Conservation (phyloP, 2,113 vertebrate genomes). For the Oncorhynchus masou region DNA sequence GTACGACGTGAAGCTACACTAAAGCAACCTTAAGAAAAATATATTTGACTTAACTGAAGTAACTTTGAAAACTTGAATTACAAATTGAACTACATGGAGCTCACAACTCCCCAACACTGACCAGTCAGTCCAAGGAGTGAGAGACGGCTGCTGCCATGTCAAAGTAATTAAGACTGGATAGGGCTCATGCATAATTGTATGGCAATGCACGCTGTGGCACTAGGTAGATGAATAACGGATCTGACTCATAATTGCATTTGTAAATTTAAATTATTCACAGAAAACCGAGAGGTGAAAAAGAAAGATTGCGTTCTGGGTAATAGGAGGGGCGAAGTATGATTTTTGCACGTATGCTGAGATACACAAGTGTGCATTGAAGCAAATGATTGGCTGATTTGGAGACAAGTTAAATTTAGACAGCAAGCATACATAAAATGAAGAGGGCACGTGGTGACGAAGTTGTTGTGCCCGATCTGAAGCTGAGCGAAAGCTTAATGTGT, state of each 20-base stretch:
- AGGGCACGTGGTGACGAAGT: neutral
- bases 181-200: constrained; percentile 66
- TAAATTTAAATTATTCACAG: constrained; percentile 70
- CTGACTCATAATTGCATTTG: constrained; percentile 76
- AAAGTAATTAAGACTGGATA: constrained; percentile 69
- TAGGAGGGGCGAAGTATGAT: neutral
- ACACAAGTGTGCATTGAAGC: neutral
- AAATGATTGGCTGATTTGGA: neutral
- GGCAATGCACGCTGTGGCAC: constrained; percentile 46
- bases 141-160: constrained; percentile 25
- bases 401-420: neutral
- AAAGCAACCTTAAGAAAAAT: too few species aligned
- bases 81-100: too few species aligned
- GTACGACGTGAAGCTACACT: too few species aligned
- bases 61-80: too few species aligned
- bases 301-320: constrained; percentile 37
- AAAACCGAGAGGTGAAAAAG: constrained; percentile 35
- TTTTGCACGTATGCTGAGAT: neutral
- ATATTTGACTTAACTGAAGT: too few species aligned
- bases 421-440: neutral
- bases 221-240: constrained; percentile 69
- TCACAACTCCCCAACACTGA: too few species aligned
- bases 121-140: constrained; percentile 15
- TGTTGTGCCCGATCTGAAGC: neutral
- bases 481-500: too few species aligned